phyloP scores from a whole-genome alignment of 2,888 invertebrate species.

The Ichneumoninae sp. region DNA sequence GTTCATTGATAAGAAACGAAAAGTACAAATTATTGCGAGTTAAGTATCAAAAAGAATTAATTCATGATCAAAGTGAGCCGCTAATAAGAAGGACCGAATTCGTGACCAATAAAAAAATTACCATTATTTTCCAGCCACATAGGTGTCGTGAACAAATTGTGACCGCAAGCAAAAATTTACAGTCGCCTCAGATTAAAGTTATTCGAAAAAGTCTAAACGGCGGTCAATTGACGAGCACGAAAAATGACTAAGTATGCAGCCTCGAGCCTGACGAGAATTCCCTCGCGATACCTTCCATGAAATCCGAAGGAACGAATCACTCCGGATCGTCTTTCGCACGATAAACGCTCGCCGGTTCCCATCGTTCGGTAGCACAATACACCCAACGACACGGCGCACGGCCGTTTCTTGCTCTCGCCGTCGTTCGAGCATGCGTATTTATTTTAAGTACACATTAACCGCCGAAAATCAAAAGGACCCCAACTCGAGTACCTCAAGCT shows the following conservation, averaged over 20 bases:
- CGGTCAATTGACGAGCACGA: neutral
- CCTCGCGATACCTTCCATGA: neutral
- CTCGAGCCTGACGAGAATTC: neutral
- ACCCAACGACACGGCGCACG: neutral
- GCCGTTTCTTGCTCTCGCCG: slow-evolving; percentile 1
- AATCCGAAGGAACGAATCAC: slow-evolving; percentile 44
- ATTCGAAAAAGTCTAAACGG: no score
- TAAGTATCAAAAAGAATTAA: no score
- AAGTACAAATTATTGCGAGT: no score
- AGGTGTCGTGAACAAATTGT: no score
- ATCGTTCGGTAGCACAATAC: slow-evolving; percentile 38
- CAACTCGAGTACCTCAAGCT: no score
- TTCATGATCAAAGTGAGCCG: no score
- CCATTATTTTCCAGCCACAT: no score
- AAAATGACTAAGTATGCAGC: neutral
- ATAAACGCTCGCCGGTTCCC: slow-evolving; percentile 49
- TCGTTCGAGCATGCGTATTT: slow-evolving; percentile 4
- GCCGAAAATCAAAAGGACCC: slow-evolving; percentile 9
- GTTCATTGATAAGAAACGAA: no score
- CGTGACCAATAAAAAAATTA: no score
- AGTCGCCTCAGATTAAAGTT: no score
- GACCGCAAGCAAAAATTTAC: no score
- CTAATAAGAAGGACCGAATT: no score
- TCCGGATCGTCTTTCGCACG: slow-evolving; percentile 27
- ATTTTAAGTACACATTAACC: slow-evolving; percentile 21